These are phyloP conservation scores for Dunckerocampus dactyliophorus DNA, from an alignment of 2,113 vertebrate species.

Conservation along the genomic window DNA sequence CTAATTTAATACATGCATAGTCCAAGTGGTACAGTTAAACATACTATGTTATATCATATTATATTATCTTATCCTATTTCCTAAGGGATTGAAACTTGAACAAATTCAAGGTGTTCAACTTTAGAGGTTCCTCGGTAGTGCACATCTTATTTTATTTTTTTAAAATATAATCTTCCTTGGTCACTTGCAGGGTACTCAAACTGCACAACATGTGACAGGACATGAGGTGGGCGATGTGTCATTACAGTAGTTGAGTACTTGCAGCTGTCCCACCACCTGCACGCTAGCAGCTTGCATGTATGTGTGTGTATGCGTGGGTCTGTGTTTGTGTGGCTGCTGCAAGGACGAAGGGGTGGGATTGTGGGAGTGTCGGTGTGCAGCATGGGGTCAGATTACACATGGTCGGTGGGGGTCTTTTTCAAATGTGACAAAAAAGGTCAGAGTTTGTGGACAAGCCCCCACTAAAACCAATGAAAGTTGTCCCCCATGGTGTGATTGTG, in stretches of 20 bases:
- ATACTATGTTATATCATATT: too few species aligned
- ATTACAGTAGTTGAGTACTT: constrained; percentile 29
- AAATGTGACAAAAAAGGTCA: constrained; percentile 5
- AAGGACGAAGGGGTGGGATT: constrained; percentile 1
- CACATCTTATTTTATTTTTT: too few species aligned
- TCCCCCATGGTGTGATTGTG: background rate
- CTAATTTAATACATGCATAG: too few species aligned
- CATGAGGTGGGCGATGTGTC: constrained; percentile 4
- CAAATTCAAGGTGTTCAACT: too few species aligned
- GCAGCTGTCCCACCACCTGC: constrained; percentile 28
- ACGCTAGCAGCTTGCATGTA: constrained; percentile 9
- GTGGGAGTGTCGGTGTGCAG: background rate
- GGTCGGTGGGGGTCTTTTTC: constrained; percentile 22
- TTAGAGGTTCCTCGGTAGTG: too few species aligned
- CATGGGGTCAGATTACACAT: constrained; percentile 51
- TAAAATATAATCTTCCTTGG: background rate
- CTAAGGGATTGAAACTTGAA: too few species aligned
- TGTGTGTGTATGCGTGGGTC: constrained; percentile 12
- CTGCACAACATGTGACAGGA: background rate
- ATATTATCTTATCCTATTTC: too few species aligned
- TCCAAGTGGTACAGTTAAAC: too few species aligned
- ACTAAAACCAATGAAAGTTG: background rate
- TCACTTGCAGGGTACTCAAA: background rate
- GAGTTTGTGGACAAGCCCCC: background rate
- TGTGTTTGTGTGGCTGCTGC: background rate